phyloP scores from a whole-genome alignment of 1,140 invertebrate genomes.

The Spodoptera frugiperda region DNA sequence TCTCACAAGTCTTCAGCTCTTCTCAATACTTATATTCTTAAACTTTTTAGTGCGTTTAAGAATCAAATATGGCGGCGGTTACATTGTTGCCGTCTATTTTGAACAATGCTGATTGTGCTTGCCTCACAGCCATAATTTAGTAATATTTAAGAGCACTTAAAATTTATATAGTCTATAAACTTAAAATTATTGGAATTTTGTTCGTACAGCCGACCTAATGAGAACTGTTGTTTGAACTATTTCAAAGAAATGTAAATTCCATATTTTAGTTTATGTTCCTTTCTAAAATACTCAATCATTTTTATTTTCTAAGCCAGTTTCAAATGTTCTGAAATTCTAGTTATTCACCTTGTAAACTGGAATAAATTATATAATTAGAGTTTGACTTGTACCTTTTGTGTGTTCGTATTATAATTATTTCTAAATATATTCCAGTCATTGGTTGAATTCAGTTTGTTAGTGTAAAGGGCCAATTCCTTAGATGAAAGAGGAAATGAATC shows the following conservation, averaged over 20 bases:
- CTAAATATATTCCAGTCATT: not conserved
- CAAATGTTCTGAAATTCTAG: not conserved
- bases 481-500: not conserved
- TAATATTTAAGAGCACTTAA: conserved; percentile 34
- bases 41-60: not conserved
- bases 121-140: conserved; percentile 37
- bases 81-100: conserved; percentile 19
- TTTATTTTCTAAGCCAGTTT: not conserved
- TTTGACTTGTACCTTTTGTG: not conserved
- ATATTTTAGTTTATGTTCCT: conserved; percentile 5
- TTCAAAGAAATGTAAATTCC: not conserved
- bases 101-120: conserved; percentile 36
- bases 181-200: conserved; percentile 23
- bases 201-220: conserved; percentile 5
- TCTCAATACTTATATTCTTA: not conserved
- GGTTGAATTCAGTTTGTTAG: not conserved
- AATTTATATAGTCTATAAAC: conserved; percentile 17
- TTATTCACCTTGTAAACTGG: not conserved
- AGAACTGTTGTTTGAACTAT: conserved; percentile 10
- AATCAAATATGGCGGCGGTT: not conserved
- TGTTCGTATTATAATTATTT: conserved; percentile 1
- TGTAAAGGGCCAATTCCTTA: conserved; percentile 5
- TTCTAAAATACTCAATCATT: not conserved
- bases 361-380: not conserved
- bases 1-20: not conserved